Percentiles rank a stretch among this genome's conserved stretches.
These are phyloP conservation scores for Doris montereyensis DNA, from an alignment of 2,888 invertebrate genomes.

Conservation along the genomic window DNA sequence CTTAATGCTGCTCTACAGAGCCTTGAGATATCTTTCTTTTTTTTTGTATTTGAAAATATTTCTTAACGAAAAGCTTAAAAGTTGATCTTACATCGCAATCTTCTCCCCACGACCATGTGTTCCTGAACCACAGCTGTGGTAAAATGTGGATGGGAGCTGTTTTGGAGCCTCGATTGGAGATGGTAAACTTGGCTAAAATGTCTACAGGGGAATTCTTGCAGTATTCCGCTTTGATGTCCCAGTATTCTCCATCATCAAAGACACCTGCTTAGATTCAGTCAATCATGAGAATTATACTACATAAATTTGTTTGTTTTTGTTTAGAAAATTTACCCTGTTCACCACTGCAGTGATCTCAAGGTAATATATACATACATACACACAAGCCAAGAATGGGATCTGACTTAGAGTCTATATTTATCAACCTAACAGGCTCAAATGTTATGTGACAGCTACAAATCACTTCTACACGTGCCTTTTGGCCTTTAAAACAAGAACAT, in stretches of 20 bases:
- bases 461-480: too few species aligned
- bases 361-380: too few species aligned
- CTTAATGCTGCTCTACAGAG: too few species aligned
- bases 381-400: too few species aligned
- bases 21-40: too few species aligned
- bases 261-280: constrained; percentile 53
- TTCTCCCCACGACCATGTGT: constrained; percentile 67
- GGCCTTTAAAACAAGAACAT: too few species aligned
- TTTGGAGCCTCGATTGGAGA: constrained; percentile 64
- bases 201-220: constrained; percentile 68
- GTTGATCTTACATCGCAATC: constrained; percentile 65
- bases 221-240: constrained; percentile 71
- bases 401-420: too few species aligned
- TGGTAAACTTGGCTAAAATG: constrained; percentile 66
- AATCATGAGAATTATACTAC: not conserved
- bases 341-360: too few species aligned
- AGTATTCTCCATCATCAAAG: constrained; percentile 67
- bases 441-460: too few species aligned
- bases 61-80: too few species aligned
- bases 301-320: not conserved
- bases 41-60: too few species aligned
- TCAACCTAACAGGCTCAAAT: too few species aligned
- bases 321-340: not conserved
- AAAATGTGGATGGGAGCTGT: constrained; percentile 68
- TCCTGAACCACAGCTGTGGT: constrained; percentile 71